These are phyloP conservation scores for Rotaria sp. DNA, from an alignment of 2,888 invertebrate genomes.

Conservation along the genomic window DNA sequence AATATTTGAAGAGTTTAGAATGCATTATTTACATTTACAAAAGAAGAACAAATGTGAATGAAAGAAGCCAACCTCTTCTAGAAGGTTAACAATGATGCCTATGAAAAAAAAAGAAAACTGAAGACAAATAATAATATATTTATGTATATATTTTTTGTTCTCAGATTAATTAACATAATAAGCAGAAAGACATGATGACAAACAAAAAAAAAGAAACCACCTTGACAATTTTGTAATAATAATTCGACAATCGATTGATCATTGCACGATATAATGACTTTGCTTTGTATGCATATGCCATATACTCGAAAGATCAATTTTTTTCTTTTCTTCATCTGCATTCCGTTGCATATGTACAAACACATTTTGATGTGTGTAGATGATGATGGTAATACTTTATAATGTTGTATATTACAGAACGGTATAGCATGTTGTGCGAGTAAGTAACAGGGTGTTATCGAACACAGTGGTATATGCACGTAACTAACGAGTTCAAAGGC, in stretches of 20 bases:
- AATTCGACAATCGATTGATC: not conserved
- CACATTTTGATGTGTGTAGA: not conserved
- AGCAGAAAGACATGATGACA: not conserved
- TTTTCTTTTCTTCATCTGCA: not conserved
- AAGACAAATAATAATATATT: not conserved
- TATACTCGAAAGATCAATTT: not conserved
- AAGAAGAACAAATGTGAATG: no score
- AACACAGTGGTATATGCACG: not conserved
- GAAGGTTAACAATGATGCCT: not conserved
- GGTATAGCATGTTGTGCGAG: not conserved
- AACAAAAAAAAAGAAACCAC: not conserved
- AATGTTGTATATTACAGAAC: not conserved
- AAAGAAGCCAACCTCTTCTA: not conserved
- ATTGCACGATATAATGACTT: not conserved
- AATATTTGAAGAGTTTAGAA: no score
- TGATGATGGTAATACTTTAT: not conserved
- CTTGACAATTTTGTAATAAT: not conserved
- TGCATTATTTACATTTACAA: no score
- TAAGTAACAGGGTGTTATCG: not conserved
- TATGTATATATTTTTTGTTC: not conserved
- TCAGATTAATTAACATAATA: not conserved
- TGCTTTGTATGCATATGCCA: not conserved
- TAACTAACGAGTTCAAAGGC: not conserved
- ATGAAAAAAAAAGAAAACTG: not conserved
- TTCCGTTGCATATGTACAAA: not conserved